Conservation (phyloP, 2,113 vertebrate species). For the Sapayoa aenigma region DNA sequence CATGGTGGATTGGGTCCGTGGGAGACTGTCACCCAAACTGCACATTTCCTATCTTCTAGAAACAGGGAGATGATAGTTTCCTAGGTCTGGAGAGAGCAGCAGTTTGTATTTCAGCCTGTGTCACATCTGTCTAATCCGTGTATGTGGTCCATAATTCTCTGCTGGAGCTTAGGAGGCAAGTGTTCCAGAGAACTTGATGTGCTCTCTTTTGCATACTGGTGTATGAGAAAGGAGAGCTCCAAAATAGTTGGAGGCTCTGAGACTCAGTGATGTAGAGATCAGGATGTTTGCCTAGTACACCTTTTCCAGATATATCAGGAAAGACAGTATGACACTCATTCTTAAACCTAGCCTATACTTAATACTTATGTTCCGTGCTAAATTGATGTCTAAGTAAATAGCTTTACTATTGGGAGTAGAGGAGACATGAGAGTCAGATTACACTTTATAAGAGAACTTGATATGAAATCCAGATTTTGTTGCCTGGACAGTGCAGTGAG, state of each 20-base stretch:
- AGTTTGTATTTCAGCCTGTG: background rate
- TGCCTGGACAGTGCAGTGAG: background rate
- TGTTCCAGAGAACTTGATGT: background rate
- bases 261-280: background rate
- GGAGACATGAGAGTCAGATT: background rate
- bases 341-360: background rate
- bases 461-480: background rate
- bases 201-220: background rate
- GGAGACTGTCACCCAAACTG: background rate
- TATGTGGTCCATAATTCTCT: background rate
- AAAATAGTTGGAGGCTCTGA: background rate
- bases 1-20: background rate
- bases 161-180: background rate
- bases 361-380: background rate
- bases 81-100: background rate
- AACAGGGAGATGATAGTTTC: background rate
- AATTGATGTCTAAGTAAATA: background rate
- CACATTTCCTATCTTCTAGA: background rate
- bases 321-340: background rate
- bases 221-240: background rate
- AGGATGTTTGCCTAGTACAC: background rate
- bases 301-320: background rate
- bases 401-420: background rate
- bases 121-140: background rate
- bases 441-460: background rate